These are phyloP conservation scores for Ophion ellenae DNA, from an alignment of 2,888 invertebrate species.

Conservation along the genomic window DNA sequence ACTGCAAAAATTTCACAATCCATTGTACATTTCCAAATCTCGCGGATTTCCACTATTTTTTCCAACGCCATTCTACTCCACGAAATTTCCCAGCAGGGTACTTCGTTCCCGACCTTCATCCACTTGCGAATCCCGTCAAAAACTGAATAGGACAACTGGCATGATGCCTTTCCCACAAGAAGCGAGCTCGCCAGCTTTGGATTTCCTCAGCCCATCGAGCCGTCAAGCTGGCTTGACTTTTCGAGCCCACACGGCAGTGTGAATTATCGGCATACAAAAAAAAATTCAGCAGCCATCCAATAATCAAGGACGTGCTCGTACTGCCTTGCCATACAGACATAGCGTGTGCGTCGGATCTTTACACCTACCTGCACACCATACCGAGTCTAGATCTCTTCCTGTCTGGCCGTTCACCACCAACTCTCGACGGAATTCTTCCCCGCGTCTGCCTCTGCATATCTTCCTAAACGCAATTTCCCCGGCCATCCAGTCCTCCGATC, in stretches of 20 bases:
- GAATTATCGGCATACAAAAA: background rate
- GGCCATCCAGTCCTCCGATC: background rate
- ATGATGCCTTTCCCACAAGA: background rate
- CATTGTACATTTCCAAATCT: too few species aligned
- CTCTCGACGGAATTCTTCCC: conserved; percentile 11
- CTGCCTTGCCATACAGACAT: background rate
- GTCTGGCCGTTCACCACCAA: conserved; percentile 12
- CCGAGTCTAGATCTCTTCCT: conserved; percentile 51
- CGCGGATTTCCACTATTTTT: too few species aligned
- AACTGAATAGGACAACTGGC: background rate
- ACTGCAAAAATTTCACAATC: too few species aligned
- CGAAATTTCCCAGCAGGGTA: too few species aligned
- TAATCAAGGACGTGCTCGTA: background rate
- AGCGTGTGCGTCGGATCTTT: conserved; percentile 42
- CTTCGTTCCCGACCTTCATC: too few species aligned
- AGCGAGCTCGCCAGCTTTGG: background rate
- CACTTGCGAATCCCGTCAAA: too few species aligned
- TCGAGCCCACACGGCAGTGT: background rate
- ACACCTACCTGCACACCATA: conserved; percentile 54
- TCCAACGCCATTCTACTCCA: too few species aligned
- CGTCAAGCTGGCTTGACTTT: background rate
- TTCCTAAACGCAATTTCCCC: background rate
- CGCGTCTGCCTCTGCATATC: background rate
- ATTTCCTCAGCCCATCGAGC: background rate
- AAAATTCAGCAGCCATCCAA: background rate